A percentile compares a stretch with the other conserved stretches of the same genome.
phyloP scores from a whole-genome alignment of 2,888 invertebrate species.

The Brachyptera risi region DNA sequence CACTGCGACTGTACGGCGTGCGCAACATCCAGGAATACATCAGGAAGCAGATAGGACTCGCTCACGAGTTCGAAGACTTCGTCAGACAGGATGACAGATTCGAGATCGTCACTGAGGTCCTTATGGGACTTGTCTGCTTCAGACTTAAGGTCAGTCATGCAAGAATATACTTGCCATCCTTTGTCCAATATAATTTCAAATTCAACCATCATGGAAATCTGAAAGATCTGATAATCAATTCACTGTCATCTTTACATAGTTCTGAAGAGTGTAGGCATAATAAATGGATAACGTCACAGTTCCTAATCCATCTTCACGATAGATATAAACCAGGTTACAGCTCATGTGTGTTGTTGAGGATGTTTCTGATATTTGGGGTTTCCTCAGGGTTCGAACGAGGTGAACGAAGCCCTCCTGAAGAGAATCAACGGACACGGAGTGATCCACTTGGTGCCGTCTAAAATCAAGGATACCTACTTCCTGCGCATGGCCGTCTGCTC shows the following conservation, averaged over 20 bases:
- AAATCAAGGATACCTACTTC: constrained; percentile 78
- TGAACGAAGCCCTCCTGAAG: constrained; percentile 76
- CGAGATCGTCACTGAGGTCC: constrained; percentile 82
- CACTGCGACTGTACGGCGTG: constrained; percentile 82
- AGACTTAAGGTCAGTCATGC: constrained; percentile 74
- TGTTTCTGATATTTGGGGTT: too few species aligned
- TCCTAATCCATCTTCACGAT: too few species aligned
- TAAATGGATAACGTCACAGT: too few species aligned
- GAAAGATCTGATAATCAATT: too few species aligned
- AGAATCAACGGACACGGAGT: constrained; percentile 84
- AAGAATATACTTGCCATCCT: too few species aligned
- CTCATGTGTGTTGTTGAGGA: too few species aligned
- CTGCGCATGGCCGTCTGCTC: constrained; percentile 89
- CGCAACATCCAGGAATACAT: constrained; percentile 84
- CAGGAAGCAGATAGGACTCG: constrained; percentile 77
- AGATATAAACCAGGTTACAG: too few species aligned
- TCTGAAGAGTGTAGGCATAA: too few species aligned
- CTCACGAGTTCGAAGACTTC: constrained; percentile 79
- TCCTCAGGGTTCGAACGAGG: constrained; percentile 68
- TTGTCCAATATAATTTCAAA: too few species aligned
- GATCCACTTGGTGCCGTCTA: constrained; percentile 90
- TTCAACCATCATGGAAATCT: too few species aligned
- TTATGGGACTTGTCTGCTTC: constrained; percentile 96
- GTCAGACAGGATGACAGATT: constrained; percentile 76
- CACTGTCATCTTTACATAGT: too few species aligned